Evolutionary conservation across 2,113 vertebrate species (phyloP), one percentile per base, ranked within the genome.

Genomic region (Seriola rivoliana): DNA sequence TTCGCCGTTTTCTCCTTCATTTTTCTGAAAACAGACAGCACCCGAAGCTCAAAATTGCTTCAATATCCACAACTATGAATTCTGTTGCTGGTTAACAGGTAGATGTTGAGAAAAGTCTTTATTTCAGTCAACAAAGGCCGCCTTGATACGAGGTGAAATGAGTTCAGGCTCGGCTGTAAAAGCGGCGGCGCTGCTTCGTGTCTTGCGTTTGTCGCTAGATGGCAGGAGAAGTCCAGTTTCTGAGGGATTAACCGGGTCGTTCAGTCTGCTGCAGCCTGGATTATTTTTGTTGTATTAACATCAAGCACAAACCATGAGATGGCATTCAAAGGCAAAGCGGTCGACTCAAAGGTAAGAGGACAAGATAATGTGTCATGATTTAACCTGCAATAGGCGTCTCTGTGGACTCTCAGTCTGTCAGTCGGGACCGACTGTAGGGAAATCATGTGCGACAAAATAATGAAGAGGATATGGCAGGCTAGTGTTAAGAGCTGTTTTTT

Each of bases 321-420:
- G 95, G 95, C 95, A 88, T 94, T 94, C 85, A 94, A 92, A 86
- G 88, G 89, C 64, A 94, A 90, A 82, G 78, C 87, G 87, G 91
- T 92, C 67, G 93, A 94, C 48, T 92, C 94, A 5, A 94, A 94
- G 95, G 95, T 95, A 93, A 91, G 89, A 50, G 1, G 8, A 13
- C 8, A 16, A 6, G n/a, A 38, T 2, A 9, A 58, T 4, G 63
- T 62, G 57, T 9, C 23, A 25, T 7, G 11, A n/a, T 65, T 72
- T 62, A 9, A 25, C 23, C 62, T 4, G 4, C 42, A 67, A 23
- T 5, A 17, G 29, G 40, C 32, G 46, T 55, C 46, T 75, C 17
- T 50, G 67, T 42, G 14, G 58, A 46, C 46, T 32, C n/a, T 75
- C 69, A 21, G 52, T n/a, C 36, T 55, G 55, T 34, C 34, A 44